Evolutionary conservation across 2,113 vertebrate species (phyloP).

Genomic region (Empidonax traillii): DNA sequence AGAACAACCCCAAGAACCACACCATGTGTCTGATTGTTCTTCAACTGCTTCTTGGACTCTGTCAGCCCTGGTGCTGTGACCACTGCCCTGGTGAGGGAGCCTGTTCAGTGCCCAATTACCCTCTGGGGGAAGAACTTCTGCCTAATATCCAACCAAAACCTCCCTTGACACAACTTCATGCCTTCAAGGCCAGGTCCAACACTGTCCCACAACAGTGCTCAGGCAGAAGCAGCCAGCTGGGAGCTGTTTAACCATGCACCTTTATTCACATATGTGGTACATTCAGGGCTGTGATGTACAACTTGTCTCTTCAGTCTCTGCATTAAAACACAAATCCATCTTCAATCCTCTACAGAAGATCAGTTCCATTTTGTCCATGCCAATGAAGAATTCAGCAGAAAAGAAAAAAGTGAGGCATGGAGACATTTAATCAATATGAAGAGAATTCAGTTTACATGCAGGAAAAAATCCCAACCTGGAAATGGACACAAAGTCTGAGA

Average conservation of each 20-base stretch:
- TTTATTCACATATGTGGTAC: not conserved
- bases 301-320: not conserved
- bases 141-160: too few relatives aligned
- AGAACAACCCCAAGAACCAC: not conserved
- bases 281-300: not conserved
- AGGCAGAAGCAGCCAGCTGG: not conserved
- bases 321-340: not conserved
- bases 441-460: not conserved
- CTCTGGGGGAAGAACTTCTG: not conserved
- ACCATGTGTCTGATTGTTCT: not conserved
- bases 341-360: not conserved
- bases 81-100: not conserved
- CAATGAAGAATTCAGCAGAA: not conserved
- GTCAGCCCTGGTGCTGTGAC: not conserved
- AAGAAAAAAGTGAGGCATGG: not conserved
- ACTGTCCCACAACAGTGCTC: not conserved
- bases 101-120: not conserved
- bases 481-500: not conserved
- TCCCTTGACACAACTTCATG: not conserved
- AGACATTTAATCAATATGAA: not conserved
- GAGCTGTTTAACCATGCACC: not conserved
- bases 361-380: not conserved
- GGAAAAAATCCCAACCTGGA: rapidly evolving
- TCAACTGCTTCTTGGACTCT: not conserved
- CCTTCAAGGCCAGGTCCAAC: not conserved